Conservation (phyloP, 2,797 vertebrate genomes). For the Oceanodroma leucorhoa region DNA sequence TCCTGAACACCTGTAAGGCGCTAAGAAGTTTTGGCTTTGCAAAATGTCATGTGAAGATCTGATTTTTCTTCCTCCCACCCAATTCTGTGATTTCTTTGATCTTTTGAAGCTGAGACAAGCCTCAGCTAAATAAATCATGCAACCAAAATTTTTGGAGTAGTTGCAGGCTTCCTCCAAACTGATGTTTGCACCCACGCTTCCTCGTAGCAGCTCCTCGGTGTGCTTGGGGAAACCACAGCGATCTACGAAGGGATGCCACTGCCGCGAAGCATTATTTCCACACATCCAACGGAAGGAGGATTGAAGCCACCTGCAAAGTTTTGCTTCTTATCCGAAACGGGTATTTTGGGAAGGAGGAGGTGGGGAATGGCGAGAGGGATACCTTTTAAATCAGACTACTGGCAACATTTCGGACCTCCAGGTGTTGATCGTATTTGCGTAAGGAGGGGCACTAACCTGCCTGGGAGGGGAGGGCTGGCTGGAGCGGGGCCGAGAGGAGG, state of each 20-base stretch:
- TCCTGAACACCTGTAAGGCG: neutral
- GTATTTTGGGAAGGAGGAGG: accelerated
- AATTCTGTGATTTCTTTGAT: neutral
- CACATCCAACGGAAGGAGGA: accelerated
- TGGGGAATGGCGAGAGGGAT: accelerated
- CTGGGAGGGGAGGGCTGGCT: accelerated
- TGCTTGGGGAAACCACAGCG: accelerated
- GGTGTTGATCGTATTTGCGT: accelerated
- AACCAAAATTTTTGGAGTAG: neutral
- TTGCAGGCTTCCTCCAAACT: neutral
- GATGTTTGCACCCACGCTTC: neutral
- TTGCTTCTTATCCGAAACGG: accelerated
- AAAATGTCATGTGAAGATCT: accelerated
- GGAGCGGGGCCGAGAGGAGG: neutral
- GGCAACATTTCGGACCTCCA: neutral
- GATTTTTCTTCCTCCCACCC: neutral
- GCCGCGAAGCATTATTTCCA: neutral
- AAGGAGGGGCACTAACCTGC: neutral
- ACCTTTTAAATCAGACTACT: accelerated
- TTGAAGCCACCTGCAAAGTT: neutral
- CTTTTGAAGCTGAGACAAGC: neutral
- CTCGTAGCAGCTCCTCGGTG: accelerated
- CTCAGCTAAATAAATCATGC: neutral
- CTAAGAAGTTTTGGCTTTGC: neutral
- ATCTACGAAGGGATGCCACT: neutral